A percentile compares a stretch with the other conserved stretches of the same genome.
phyloP scores from a whole-genome alignment of 2,113 vertebrate genomes.

The Verasper variegatus region DNA sequence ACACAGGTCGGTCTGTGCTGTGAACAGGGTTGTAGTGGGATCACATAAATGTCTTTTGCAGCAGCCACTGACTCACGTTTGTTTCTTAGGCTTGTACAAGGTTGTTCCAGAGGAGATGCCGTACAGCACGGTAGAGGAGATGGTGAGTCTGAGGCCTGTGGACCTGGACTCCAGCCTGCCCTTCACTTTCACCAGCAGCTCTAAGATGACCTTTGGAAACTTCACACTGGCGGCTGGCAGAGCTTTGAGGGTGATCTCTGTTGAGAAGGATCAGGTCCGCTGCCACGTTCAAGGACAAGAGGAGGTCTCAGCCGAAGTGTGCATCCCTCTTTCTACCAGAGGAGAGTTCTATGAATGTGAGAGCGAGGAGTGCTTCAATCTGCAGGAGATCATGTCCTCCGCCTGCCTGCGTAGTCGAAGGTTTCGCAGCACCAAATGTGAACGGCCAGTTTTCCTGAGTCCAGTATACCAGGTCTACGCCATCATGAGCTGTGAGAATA shows the following conservation, averaged over 20 bases:
- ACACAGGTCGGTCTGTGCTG: constrained; percentile 80
- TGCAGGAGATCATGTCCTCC: constrained; percentile 81
- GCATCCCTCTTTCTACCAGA: constrained; percentile 68
- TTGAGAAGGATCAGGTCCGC: constrained; percentile 64
- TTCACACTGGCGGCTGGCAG: constrained; percentile 60
- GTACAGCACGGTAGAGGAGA: constrained; percentile 73
- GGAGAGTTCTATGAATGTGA: constrained; percentile 76
- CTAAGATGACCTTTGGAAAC: constrained; percentile 66
- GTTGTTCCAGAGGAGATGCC: constrained; percentile 67
- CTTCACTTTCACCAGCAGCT: constrained; percentile 76
- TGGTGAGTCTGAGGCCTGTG: constrained; percentile 68
- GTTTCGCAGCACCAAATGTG: constrained; percentile 65
- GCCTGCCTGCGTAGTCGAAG: constrained; percentile 33
- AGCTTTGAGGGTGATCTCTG: constrained; percentile 70
- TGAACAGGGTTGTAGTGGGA: background rate
- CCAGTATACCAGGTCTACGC: constrained; percentile 86
- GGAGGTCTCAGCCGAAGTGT: constrained; percentile 47
- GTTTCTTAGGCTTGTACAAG: constrained; percentile 83
- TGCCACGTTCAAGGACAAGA: constrained; percentile 69
- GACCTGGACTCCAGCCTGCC: constrained; percentile 62
- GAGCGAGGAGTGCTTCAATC: constrained; percentile 61
- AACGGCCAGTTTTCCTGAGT: constrained; percentile 67
- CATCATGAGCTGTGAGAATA: constrained; percentile 89
- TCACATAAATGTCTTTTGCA: background rate
- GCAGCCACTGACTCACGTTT: background rate